These are phyloP conservation scores for Julus scanicus DNA, from an alignment of 2,888 invertebrate genomes.

Conservation along the genomic window DNA sequence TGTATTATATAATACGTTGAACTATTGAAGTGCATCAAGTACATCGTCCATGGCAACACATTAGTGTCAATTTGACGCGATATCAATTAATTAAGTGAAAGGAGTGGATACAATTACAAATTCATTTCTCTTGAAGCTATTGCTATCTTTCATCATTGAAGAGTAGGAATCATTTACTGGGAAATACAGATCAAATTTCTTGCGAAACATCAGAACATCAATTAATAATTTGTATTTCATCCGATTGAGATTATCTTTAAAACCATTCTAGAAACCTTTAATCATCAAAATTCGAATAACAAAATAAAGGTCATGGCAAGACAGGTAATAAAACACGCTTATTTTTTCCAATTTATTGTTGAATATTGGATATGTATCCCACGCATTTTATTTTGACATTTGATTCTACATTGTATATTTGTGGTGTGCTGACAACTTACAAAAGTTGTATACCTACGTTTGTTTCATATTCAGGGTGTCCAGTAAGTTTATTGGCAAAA, in stretches of 20 bases:
- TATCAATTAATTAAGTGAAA: conserved; percentile 27
- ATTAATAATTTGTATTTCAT: not conserved
- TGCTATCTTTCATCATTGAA: not conserved
- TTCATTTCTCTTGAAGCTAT: not conserved
- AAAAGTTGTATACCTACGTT: too few species aligned
- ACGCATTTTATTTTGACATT: too few species aligned
- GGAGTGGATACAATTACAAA: conserved; percentile 16
- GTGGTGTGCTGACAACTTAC: too few species aligned
- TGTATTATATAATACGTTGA: not conserved
- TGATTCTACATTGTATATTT: too few species aligned
- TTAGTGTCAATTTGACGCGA: not conserved
- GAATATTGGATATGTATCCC: too few species aligned
- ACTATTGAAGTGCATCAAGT: not conserved
- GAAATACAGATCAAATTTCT: conserved; percentile 14
- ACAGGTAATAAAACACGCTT: not conserved
- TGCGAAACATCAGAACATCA: not conserved
- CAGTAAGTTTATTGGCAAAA: too few species aligned
- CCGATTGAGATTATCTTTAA: not conserved
- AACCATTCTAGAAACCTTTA: not conserved
- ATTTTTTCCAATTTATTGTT: not conserved
- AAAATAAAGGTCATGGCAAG: not conserved
- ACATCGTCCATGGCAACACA: not conserved
- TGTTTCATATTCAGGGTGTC: too few species aligned
- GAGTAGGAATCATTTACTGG: not conserved
- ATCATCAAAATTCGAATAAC: not conserved